Base-by-base conservation (phyloP, 2,113 vertebrate genomes). In the Zingel zingel region DNA sequence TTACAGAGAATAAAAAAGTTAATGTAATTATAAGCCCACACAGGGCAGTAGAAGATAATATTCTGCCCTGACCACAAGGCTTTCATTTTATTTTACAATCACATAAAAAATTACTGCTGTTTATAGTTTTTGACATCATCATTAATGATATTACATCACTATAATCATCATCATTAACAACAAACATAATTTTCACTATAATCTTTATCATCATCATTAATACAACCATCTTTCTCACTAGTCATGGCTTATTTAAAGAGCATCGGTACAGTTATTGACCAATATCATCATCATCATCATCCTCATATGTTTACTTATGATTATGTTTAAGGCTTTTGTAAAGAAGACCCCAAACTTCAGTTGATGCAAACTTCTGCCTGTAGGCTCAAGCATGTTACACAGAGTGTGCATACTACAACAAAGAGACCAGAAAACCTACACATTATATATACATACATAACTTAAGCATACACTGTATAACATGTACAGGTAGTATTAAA, bases 391-490 rank as follows among this genome's bases (percentile, higher is more conserved):
- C 89, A 88, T 82, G 84, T 88, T 85, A 91, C 87, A 89, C 88
- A 88, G 77, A 89, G 83, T 92, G 82, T 91, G 90, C 86, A 90
- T 91, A 92, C 91, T 81, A 87, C 88, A 92, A 93, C 86, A 90
- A 86, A 91, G 81, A 90, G 83, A 90, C 72, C 56, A 50, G 75
- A 71, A 91, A 92, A 88, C 90, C 86, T 94, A 87, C 94, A 94
- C 94, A 95, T 68, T 85, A 91, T 86, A 82, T 95, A 94, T 95
- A 95, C 89, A 95, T 91, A 95, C 85, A 95, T 95, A 96, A 96
- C 93, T 96, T 96, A 95, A 90, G 82, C 88, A 88, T 88, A 94
- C 58, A 30, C 58, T 59, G 79, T 91, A 88, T 61, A 85, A 93
- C 91, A 93, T 91, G 94, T 94, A 94, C 90, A 93, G 86, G 87